These are phyloP conservation scores for Lacanobia oleracea DNA, from an alignment of 2,888 invertebrate genomes.

Conservation along the genomic window DNA sequence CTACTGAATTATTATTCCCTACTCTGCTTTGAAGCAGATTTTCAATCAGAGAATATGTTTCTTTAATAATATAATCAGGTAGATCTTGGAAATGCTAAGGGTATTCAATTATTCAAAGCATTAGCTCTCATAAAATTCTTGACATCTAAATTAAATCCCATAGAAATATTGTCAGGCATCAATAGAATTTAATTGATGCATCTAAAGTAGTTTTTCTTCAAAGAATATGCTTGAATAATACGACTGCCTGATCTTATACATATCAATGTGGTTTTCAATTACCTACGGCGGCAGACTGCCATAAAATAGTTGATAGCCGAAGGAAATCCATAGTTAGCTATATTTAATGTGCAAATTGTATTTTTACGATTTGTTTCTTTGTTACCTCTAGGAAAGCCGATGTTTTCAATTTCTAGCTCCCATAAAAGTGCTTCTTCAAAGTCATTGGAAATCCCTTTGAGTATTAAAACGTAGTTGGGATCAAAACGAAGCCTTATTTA, in stretches of 20 bases:
- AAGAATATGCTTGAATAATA: conserved; percentile 15
- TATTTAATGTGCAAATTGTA: conserved; percentile 54
- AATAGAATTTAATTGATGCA: not conserved
- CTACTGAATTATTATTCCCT: conserved; percentile 26
- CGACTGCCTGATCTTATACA: conserved; percentile 27
- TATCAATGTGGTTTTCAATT: conserved; percentile 50
- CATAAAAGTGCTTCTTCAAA: conserved; percentile 51
- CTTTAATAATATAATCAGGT: conserved; percentile 10
- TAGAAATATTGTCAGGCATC: not conserved
- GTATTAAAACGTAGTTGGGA: conserved; percentile 34
- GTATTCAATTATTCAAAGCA: conserved; percentile 5
- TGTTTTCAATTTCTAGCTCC: conserved; percentile 46
- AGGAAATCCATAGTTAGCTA: conserved; percentile 45
- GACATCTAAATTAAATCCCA: not conserved
- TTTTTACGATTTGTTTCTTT: conserved; percentile 50
- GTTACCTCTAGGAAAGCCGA: conserved; percentile 40
- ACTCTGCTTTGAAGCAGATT: conserved; percentile 13
- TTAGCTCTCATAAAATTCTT: conserved; percentile 11
- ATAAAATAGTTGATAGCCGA: conserved; percentile 46
- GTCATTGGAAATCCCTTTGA: conserved; percentile 36
- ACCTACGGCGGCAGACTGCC: conserved; percentile 28
- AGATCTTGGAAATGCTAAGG: conserved; percentile 28
- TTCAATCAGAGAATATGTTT: conserved; percentile 32
- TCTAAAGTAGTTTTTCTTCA: conserved; percentile 6
- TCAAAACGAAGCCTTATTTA: conserved; percentile 41